A percentile compares a stretch with the other conserved stretches of the same genome.
These are phyloP conservation scores for Hystrix brachyura DNA, from an alignment of 2,113 vertebrate genomes.

Conservation along the genomic window DNA sequence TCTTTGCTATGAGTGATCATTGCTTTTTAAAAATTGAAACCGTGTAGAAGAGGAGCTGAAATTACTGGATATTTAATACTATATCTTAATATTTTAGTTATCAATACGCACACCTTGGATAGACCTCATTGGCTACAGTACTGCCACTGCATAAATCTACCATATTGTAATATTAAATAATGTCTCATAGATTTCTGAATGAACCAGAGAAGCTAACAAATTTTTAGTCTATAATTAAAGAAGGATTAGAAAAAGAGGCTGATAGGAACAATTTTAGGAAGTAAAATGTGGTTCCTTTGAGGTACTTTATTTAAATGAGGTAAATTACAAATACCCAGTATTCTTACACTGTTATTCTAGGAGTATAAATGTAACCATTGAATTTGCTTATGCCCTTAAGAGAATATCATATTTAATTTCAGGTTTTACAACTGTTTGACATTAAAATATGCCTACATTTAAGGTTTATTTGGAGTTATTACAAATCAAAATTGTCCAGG, in stretches of 20 bases:
- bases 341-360: constrained; percentile 19
- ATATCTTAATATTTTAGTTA: too few species aligned
- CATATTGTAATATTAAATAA: constrained; percentile 33
- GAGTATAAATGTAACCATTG: not conserved
- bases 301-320: not conserved
- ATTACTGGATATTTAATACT: not conserved
- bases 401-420: constrained; percentile 34
- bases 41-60: not conserved
- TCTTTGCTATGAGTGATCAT: not conserved
- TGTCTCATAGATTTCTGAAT: constrained; percentile 31
- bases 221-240: not conserved
- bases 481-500: constrained; percentile 26
- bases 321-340: not conserved
- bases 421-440: constrained; percentile 50
- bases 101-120: too few species aligned
- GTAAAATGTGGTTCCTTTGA: constrained; percentile 34
- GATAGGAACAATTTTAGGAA: constrained; percentile 50
- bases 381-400: constrained; percentile 34
- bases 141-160: not conserved
- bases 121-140: too few species aligned
- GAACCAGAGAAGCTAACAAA: constrained; percentile 32
- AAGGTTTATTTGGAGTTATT: constrained; percentile 45
- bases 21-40: constrained; percentile 59
- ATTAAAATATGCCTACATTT: constrained; percentile 54
- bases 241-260: constrained; percentile 22